Conservation (phyloP, 2,888 invertebrate species). For the Hirtodrosophila duncani region DNA sequence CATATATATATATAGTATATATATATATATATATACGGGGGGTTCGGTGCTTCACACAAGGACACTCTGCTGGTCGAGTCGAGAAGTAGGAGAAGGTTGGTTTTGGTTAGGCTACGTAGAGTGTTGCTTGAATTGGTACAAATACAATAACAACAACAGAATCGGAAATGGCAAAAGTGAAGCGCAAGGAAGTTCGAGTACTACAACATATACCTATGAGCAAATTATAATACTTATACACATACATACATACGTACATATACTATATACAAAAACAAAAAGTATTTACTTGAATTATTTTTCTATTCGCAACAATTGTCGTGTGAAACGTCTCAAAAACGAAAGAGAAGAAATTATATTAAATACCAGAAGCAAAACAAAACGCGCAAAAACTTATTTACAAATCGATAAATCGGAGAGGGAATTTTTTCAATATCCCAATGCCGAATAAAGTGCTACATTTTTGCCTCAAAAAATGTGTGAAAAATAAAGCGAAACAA, state of each 20-base stretch:
- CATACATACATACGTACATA: slow-evolving; percentile 37
- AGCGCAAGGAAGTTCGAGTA: slow-evolving; percentile 27
- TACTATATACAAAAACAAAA: slow-evolving; percentile 61
- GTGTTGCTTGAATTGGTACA: slow-evolving; percentile 66
- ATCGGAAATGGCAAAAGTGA: slow-evolving; percentile 1
- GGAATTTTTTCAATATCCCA: slow-evolving; percentile 61
- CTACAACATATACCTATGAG: slow-evolving; percentile 58
- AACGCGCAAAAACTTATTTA: slow-evolving; percentile 56
- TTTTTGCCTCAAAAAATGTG: slow-evolving; percentile 5
- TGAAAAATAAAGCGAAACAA: slow-evolving; percentile 19
- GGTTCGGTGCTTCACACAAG: too few species aligned
- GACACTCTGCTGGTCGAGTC: not conserved
- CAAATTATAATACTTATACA: slow-evolving; percentile 66
- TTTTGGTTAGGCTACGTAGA: too few species aligned
- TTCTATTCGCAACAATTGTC: slow-evolving; percentile 67
- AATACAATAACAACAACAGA: slow-evolving; percentile 55
- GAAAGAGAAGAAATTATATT: slow-evolving; percentile 9
- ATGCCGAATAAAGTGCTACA: slow-evolving; percentile 44
- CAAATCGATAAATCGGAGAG: slow-evolving; percentile 47
- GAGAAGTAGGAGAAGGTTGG: slow-evolving; percentile 9
- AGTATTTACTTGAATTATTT: slow-evolving; percentile 70
- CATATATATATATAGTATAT: slow-evolving; percentile 17
- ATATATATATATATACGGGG: slow-evolving; percentile 10
- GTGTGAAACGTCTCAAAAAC: slow-evolving; percentile 25
- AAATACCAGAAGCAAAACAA: slow-evolving; percentile 34